phyloP scores from a whole-genome alignment of 2,113 vertebrate genomes.

The Empidonax traillii region DNA sequence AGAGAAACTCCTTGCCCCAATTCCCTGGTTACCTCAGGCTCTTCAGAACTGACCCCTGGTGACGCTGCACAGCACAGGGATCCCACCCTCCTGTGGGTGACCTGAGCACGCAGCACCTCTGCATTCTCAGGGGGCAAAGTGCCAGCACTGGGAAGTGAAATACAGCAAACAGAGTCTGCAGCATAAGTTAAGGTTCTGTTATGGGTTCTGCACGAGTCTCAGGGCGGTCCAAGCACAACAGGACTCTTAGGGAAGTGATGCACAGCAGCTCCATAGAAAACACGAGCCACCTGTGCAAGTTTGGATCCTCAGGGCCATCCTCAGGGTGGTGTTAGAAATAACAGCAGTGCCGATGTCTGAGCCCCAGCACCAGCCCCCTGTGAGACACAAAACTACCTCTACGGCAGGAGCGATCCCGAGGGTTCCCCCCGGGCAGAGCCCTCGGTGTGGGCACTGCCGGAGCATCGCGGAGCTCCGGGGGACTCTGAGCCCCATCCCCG shows the following conservation, averaged over 20 bases:
- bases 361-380: neutral
- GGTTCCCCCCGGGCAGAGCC: no score
- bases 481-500: neutral
- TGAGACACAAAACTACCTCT: neutral
- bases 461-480: no score
- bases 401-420: neutral
- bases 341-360: neutral
- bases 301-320: neutral
- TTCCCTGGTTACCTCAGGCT: neutral
- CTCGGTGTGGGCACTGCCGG: no score
- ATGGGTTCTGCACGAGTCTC: neutral
- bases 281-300: neutral
- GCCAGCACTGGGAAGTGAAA: neutral
- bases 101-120: accelerated
- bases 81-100: neutral
- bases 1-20: neutral
- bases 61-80: neutral
- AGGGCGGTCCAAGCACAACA: neutral
- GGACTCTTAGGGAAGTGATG: neutral
- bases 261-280: neutral
- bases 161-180: accelerated
- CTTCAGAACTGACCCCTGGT: neutral
- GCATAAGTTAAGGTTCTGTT: neutral
- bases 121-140: neutral
- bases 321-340: neutral